Percentiles rank a stretch among this genome's conserved stretches.
Conservation (phyloP, 2,797 vertebrate genomes). For the Cynopterus sphinx region DNA sequence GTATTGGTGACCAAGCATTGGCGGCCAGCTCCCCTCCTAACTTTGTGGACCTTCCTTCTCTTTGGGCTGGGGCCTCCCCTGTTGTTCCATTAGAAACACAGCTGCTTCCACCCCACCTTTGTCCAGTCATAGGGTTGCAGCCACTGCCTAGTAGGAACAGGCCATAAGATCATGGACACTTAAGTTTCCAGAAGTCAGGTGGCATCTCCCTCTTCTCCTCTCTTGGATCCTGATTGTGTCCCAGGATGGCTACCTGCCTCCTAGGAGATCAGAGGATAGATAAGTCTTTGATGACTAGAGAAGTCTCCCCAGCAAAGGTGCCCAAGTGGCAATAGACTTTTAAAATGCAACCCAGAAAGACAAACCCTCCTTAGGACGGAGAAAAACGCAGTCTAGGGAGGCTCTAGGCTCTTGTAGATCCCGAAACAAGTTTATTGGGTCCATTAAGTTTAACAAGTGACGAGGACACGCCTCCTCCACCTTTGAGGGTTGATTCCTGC, state of each 20-base stretch:
- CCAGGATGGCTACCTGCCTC: neutral
- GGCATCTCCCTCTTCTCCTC: neutral
- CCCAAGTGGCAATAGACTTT: neutral
- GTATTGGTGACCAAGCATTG: neutral
- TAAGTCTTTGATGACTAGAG: neutral
- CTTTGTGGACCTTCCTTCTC: neutral
- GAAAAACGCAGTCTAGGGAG: neutral
- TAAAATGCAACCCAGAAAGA: neutral
- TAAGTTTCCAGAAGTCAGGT: neutral
- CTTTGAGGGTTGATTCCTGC: neutral
- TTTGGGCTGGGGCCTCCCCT: neutral
- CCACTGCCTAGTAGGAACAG: neutral
- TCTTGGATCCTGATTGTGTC: neutral
- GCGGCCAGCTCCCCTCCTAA: neutral
- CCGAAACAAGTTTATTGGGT: constrained; percentile 34
- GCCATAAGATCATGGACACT: neutral
- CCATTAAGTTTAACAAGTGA: constrained; percentile 39
- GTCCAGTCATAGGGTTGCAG: neutral
- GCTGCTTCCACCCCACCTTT: neutral
- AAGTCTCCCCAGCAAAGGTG: neutral
- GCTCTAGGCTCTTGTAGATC: neutral
- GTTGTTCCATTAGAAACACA: neutral
- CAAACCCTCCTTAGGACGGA: neutral
- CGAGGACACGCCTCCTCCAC: constrained; percentile 45
- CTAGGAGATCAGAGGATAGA: neutral